Conservation (phyloP, 2,113 vertebrate species). For the Syngnathoides biaculeatus region DNA sequence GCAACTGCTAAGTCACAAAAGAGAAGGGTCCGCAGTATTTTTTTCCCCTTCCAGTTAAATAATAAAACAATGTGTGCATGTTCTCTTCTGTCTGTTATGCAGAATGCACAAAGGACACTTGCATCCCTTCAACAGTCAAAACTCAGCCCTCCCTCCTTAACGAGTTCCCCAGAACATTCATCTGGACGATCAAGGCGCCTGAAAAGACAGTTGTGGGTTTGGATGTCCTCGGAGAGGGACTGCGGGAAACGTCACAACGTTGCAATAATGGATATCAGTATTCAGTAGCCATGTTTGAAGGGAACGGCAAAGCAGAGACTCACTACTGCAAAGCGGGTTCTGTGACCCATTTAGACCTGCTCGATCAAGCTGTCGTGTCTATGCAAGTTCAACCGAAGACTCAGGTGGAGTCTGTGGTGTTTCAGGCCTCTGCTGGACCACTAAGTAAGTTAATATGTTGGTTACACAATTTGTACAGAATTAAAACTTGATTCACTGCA, state of each 20-base stretch:
- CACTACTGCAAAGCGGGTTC: constrained; percentile 80
- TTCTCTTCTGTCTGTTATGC: constrained; percentile 23
- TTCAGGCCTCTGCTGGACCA: constrained; percentile 73
- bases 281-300: constrained; percentile 56
- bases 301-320: constrained; percentile 37
- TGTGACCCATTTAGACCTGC: constrained; percentile 73
- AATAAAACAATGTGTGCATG: neutral
- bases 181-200: constrained; percentile 74
- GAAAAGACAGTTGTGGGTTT: constrained; percentile 72
- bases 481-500: neutral
- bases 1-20: no score
- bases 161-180: constrained; percentile 74
- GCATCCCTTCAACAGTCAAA: constrained; percentile 69
- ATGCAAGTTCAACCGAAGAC: constrained; percentile 68
- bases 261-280: constrained; percentile 71
- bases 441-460: constrained; percentile 67
- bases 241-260: constrained; percentile 63
- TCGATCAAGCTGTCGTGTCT: constrained; percentile 66
- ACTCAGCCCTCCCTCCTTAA: constrained; percentile 66
- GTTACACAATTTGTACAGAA: neutral
- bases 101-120: constrained; percentile 78
- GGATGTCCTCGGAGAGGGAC: constrained; percentile 58
- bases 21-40: no score
- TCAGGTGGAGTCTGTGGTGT: constrained; percentile 52
- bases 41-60: no score